phyloP scores from a whole-genome alignment of 2,797 vertebrate species.

The Periparus ater region DNA sequence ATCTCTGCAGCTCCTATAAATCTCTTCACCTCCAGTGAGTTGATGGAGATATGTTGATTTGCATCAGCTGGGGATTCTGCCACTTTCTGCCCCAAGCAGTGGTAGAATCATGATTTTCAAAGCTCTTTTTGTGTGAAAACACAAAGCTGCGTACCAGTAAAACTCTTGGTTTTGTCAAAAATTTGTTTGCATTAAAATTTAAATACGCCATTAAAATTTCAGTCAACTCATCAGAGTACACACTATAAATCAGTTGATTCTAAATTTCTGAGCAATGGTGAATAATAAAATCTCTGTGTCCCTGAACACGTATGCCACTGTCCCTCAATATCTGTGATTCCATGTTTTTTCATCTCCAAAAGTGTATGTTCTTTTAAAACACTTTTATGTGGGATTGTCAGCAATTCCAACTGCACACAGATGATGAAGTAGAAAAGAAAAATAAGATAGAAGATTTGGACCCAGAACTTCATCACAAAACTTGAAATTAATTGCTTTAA shows the following conservation, averaged over 20 bases:
- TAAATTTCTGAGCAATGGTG: neutral
- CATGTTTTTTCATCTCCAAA: neutral
- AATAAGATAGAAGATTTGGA: neutral
- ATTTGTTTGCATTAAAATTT: neutral
- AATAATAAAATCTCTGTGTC: neutral
- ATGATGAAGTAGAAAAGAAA: neutral
- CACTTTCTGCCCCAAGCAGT: neutral
- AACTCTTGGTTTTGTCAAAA: neutral
- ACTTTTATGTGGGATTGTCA: neutral
- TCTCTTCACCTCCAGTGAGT: neutral
- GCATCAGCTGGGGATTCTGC: neutral
- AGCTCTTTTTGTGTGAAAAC: neutral
- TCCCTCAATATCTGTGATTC: neutral
- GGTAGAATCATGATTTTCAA: neutral
- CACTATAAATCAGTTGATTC: neutral
- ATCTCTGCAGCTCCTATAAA: neutral
- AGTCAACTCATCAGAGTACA: neutral
- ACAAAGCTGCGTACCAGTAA: neutral
- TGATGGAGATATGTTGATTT: neutral
- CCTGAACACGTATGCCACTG: rapidly evolving
- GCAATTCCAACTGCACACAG: neutral
- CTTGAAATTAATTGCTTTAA: neutral
- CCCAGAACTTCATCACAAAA: neutral
- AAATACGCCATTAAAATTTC: neutral
- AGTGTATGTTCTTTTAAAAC: rapidly evolving